Evolutionary conservation across 64 coral and sea anemone species (phyloP).

Genomic region (Exaiptasia diaphana): DNA sequence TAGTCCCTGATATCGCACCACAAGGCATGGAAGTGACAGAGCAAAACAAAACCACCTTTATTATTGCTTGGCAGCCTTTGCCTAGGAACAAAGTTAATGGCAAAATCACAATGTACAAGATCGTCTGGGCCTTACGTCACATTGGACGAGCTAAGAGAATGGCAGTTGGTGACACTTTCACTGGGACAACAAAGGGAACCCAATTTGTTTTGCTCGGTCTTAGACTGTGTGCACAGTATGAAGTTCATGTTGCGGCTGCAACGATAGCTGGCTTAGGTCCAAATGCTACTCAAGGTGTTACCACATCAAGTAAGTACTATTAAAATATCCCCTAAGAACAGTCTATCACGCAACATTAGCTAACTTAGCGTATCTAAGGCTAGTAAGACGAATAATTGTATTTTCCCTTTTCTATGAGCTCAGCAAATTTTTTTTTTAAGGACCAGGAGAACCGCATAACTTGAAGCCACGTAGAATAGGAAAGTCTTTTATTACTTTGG

Average conservation of each 20-base stretch:
- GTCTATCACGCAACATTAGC: too few relatives aligned
- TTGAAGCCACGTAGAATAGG: too few relatives aligned
- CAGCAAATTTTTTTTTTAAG: too few relatives aligned
- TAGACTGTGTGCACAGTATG: neutral
- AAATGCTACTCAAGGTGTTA: neutral
- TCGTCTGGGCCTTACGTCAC: neutral
- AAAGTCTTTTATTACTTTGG: too few relatives aligned
- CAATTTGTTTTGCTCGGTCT: neutral
- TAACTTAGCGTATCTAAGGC: too few relatives aligned
- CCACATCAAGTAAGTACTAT: neutral
- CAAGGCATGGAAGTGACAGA: neutral
- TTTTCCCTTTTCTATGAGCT: too few relatives aligned
- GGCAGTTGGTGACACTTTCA: neutral
- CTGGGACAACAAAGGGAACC: neutral
- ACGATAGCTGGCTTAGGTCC: neutral
- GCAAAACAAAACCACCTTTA: neutral
- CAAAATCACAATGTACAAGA: neutral
- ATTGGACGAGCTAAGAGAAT: neutral
- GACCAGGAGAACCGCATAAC: too few relatives aligned
- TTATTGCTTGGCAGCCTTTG: neutral
- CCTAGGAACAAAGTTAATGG: conserved; percentile 4
- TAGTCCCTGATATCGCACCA: neutral
- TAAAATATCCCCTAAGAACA: too few relatives aligned
- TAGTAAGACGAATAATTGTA: too few relatives aligned
- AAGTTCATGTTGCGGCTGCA: neutral